Conservation (phyloP, 1,140 invertebrate genomes). For the Drosophila erecta region DNA sequence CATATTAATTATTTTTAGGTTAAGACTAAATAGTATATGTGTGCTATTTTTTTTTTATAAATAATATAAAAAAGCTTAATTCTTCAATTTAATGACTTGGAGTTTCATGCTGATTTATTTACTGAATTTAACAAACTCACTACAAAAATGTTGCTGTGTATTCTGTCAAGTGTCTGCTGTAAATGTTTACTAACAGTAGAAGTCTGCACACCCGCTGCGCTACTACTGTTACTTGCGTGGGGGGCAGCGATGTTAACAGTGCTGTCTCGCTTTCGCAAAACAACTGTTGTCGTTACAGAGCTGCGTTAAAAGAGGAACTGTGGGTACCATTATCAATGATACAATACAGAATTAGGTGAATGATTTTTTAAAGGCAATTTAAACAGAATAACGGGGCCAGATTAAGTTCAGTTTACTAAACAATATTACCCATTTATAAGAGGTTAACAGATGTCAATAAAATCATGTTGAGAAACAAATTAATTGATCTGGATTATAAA, state of each 20-base stretch:
- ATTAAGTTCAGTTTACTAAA: no score
- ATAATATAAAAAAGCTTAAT: no score
- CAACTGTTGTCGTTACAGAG: slow-evolving; percentile 2
- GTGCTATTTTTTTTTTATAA: no score
- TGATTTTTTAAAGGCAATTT: no score
- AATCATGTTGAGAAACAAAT: no score
- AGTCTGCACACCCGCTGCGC: slow-evolving; percentile 1
- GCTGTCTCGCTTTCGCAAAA: background rate
- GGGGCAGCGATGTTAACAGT: background rate
- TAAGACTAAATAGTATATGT: no score
- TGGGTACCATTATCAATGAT: background rate
- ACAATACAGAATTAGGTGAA: no score
- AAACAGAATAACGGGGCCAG: no score
- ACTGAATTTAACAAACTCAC: background rate
- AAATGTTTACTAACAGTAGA: background rate
- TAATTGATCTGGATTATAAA: no score
- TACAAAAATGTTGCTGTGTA: background rate
- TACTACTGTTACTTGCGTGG: slow-evolving; percentile 14
- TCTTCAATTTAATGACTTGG: background rate
- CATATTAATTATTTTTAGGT: no score
- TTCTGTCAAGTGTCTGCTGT: background rate
- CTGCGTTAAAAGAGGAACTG: background rate
- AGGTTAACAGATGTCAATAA: no score
- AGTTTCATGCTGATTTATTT: background rate
- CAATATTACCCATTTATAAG: no score